Conservation (phyloP, 2,888 invertebrate species). For the Hypsopygia costalis region DNA sequence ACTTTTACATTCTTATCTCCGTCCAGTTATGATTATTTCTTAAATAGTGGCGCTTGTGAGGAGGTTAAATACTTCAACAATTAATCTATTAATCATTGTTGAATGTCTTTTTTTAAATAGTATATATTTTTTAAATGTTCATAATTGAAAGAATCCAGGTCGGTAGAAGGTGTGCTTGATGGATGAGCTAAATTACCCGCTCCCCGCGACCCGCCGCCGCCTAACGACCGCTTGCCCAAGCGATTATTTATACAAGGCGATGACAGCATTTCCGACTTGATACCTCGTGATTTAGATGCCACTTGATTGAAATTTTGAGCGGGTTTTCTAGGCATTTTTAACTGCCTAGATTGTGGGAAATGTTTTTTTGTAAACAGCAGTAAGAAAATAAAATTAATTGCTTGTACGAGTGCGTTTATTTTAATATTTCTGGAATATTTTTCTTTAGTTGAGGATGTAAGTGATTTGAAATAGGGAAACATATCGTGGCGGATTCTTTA, state of each 20-base stretch:
- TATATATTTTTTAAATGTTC: slow-evolving; percentile 28
- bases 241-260: slow-evolving; percentile 65
- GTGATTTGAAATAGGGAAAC: too few relatives aligned
- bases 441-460: too few relatives aligned
- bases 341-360: slow-evolving; percentile 1
- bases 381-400: too few relatives aligned
- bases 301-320: slow-evolving; percentile 44
- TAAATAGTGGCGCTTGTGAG: too few relatives aligned
- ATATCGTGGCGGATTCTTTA: too few relatives aligned
- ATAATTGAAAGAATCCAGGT: slow-evolving; percentile 67
- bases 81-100: too few relatives aligned
- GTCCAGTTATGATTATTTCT: too few relatives aligned
- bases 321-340: slow-evolving; percentile 22
- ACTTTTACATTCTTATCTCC: too few relatives aligned
- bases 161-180: slow-evolving; percentile 58
- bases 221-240: slow-evolving; percentile 61
- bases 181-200: slow-evolving; percentile 68
- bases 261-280: slow-evolving; percentile 72
- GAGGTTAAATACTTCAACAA: too few relatives aligned
- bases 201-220: slow-evolving; percentile 28
- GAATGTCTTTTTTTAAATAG: neutral
- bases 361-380: slow-evolving; percentile 5
- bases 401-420: too few relatives aligned
- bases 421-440: too few relatives aligned
- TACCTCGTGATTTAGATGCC: slow-evolving; percentile 47